phyloP scores from a whole-genome alignment of 2,797 vertebrate genomes.

The Arrhamphus sclerolepis region DNA sequence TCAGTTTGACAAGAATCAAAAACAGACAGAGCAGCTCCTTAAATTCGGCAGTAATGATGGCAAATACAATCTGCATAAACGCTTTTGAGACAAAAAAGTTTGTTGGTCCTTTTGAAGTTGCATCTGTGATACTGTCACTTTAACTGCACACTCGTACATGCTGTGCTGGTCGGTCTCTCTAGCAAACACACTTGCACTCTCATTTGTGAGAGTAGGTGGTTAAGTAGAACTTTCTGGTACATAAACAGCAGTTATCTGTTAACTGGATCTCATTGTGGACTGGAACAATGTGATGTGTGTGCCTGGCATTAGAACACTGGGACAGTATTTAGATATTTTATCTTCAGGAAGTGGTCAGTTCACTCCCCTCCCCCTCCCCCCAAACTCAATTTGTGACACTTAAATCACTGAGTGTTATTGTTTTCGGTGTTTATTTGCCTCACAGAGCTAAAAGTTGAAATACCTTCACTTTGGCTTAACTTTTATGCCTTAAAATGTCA shows the following conservation, averaged over 20 bases:
- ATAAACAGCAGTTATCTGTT: slow-evolving; percentile 15
- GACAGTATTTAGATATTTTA: slow-evolving; percentile 5
- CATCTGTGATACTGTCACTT: no score
- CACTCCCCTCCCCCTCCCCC: not conserved
- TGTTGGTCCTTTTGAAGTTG: no score
- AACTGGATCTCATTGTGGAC: slow-evolving; percentile 9
- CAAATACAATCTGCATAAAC: no score
- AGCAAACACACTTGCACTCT: not conserved
- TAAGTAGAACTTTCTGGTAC: slow-evolving; percentile 11
- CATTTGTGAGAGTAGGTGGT: slow-evolving; percentile 14
- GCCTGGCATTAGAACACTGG: slow-evolving; percentile 4
- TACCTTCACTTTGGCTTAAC: not conserved
- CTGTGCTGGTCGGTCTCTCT: slow-evolving; percentile 13
- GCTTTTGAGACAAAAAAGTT: no score
- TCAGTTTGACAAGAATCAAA: no score
- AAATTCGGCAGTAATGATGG: no score
- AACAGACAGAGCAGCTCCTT: no score
- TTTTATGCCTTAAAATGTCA: no score
- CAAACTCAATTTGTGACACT: slow-evolving; percentile 15
- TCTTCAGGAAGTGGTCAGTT: not conserved
- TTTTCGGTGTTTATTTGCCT: not conserved
- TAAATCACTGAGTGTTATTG: not conserved
- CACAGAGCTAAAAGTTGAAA: not conserved
- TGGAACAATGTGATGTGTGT: slow-evolving; percentile 19
- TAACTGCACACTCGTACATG: slow-evolving; percentile 22